Evolutionary conservation across 2,797 vertebrate species (phyloP).

Genomic region (Sparus aurata): DNA sequence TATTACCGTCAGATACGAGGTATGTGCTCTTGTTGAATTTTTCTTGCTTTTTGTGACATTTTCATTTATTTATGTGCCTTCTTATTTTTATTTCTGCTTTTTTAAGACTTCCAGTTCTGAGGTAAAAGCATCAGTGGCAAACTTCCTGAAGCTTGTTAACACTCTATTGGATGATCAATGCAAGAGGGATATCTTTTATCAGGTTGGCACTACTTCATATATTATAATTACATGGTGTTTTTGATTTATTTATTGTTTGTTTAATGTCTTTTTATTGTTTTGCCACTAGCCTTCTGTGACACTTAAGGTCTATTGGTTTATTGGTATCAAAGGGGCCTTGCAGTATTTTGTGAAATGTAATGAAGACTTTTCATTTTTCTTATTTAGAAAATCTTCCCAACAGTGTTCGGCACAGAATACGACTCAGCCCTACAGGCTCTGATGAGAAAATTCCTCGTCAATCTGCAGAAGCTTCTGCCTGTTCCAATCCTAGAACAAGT

Average conservation of each 20-base stretch:
- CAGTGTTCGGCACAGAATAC: conserved; percentile 48
- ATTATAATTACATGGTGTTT: background rate
- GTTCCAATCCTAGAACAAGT: conserved; percentile 60
- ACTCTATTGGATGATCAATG: conserved; percentile 31
- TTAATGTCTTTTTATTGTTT: background rate
- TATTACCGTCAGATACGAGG: too few species aligned
- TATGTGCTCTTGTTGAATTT: conserved; percentile 12
- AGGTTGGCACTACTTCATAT: conserved; percentile 17
- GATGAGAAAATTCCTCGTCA: conserved; percentile 56
- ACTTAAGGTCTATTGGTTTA: background rate
- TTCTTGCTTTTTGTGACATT: background rate
- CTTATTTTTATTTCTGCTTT: background rate
- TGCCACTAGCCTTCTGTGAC: background rate
- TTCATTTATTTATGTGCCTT: background rate
- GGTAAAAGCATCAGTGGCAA: conserved; percentile 31
- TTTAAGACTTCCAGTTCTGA: conserved; percentile 25
- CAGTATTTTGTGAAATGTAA: background rate
- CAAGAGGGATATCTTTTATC: conserved; percentile 42
- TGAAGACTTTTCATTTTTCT: background rate
- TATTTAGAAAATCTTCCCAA: conserved; percentile 47
- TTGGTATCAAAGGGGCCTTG: background rate
- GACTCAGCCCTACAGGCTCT: conserved; percentile 46
- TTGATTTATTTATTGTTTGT: background rate
- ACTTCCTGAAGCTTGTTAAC: conserved; percentile 51
- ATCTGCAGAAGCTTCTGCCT: conserved; percentile 55